phyloP scores from a whole-genome alignment of 2,797 vertebrate genomes.

The Bryconaethiops microstoma region DNA sequence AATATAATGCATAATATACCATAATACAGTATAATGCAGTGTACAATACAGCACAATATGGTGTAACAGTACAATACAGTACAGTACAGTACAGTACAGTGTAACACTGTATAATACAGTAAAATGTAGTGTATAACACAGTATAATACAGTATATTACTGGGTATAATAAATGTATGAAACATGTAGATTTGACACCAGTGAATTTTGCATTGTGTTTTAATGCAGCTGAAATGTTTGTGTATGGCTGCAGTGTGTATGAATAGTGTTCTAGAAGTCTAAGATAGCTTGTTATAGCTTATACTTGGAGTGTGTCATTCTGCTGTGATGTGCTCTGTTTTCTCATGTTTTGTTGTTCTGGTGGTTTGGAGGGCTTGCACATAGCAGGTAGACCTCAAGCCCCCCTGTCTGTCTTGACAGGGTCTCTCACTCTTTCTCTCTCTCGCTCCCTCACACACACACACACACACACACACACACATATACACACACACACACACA shows the following conservation, averaged over 20 bases:
- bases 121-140: too few relatives aligned
- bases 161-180: too few relatives aligned
- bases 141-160: too few relatives aligned
- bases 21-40: too few relatives aligned
- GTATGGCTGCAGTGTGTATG: neutral
- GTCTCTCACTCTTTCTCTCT: neutral
- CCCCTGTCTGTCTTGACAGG: neutral
- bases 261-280: neutral
- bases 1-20: too few relatives aligned
- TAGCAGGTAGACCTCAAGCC: slow-evolving; percentile 34
- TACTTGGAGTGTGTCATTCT: neutral
- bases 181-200: too few relatives aligned
- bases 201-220: neutral
- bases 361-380: neutral
- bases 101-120: too few relatives aligned
- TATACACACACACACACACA: neutral
- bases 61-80: too few relatives aligned
- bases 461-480: too few relatives aligned
- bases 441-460: too few relatives aligned
- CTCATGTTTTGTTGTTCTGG: slow-evolving; percentile 9
- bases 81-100: too few relatives aligned
- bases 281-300: neutral
- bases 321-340: slow-evolving; percentile 17
- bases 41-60: too few relatives aligned
- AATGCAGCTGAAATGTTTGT: neutral